A percentile compares a stretch with the other conserved stretches of the same genome.
These are phyloP conservation scores for Sphaeramia orbicularis DNA, from an alignment of 2,797 vertebrate species.

Conservation along the genomic window DNA sequence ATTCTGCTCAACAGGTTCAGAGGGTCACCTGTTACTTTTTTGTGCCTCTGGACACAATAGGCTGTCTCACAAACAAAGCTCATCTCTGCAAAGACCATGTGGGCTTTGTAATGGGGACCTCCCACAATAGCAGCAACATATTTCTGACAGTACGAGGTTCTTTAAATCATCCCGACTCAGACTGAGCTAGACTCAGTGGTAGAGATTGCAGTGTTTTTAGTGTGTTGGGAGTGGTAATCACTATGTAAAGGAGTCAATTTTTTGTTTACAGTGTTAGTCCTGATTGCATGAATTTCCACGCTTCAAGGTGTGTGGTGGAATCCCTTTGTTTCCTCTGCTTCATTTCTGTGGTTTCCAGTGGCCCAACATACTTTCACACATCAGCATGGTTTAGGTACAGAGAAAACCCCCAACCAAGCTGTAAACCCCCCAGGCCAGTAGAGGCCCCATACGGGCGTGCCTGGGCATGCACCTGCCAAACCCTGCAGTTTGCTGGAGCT, in stretches of 20 bases:
- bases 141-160: slow-evolving; percentile 28
- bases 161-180: slow-evolving; percentile 8
- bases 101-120: slow-evolving; percentile 60
- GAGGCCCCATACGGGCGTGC: slow-evolving; percentile 81
- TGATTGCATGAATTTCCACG: slow-evolving; percentile 58
- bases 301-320: slow-evolving; percentile 72
- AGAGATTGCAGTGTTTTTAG: slow-evolving; percentile 5
- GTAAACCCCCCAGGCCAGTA: slow-evolving; percentile 66
- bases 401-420: slow-evolving; percentile 73
- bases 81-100: slow-evolving; percentile 54
- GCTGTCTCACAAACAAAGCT: slow-evolving; percentile 61
- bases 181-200: background rate
- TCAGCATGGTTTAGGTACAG: slow-evolving; percentile 67
- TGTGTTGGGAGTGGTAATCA: slow-evolving; percentile 28
- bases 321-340: slow-evolving; percentile 77
- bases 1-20: slow-evolving; percentile 76
- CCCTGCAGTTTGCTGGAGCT: slow-evolving; percentile 70
- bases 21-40: slow-evolving; percentile 67
- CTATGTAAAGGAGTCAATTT: slow-evolving; percentile 14
- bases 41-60: slow-evolving; percentile 62
- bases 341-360: slow-evolving; percentile 74
- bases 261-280: slow-evolving; percentile 51
- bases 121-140: slow-evolving; percentile 45
- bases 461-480: slow-evolving; percentile 83
- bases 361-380: slow-evolving; percentile 75